Conservation (phyloP, 2,113 vertebrate genomes). For the Solea senegalensis region DNA sequence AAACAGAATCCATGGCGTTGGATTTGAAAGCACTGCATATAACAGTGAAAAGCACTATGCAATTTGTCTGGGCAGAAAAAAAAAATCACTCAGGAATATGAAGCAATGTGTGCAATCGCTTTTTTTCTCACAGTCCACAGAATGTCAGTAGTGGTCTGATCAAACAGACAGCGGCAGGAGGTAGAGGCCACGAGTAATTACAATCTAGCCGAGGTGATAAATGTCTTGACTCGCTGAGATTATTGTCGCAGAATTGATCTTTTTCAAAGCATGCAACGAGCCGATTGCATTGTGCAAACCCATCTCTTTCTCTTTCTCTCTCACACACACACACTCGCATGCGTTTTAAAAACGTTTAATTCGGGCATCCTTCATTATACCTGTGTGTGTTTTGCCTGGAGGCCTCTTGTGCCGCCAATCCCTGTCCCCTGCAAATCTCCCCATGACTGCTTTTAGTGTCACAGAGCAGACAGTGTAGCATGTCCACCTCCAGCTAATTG, state of each 20-base stretch:
- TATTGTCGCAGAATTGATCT: constrained; percentile 42
- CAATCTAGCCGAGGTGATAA: constrained; percentile 26
- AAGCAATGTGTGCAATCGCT: constrained; percentile 26
- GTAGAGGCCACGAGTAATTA: constrained; percentile 36
- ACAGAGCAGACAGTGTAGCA: constrained; percentile 17
- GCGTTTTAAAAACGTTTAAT: not conserved
- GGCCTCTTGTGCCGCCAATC: not conserved
- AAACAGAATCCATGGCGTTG: constrained; percentile 24
- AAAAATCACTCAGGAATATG: not conserved
- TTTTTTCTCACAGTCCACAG: constrained; percentile 30
- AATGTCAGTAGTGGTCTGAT: constrained; percentile 46
- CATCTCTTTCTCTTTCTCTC: too few species aligned
- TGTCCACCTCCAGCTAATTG: constrained; percentile 24
- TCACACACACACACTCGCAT: too few species aligned
- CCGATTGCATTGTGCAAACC: not conserved
- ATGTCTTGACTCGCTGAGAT: constrained; percentile 28
- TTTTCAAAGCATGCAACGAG: constrained; percentile 14
- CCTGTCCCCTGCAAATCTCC: not conserved
- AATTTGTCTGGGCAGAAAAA: constrained; percentile 3
- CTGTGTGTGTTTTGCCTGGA: not conserved
- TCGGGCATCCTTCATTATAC: not conserved
- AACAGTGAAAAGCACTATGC: not conserved
- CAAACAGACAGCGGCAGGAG: constrained; percentile 24
- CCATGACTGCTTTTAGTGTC: constrained; percentile 13
- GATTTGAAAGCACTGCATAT: not conserved